Evolutionary conservation across 37 sponge, comb jelly and placozoan species (phyloP).

Genomic region (Diacarnus erythraeanus): DNA sequence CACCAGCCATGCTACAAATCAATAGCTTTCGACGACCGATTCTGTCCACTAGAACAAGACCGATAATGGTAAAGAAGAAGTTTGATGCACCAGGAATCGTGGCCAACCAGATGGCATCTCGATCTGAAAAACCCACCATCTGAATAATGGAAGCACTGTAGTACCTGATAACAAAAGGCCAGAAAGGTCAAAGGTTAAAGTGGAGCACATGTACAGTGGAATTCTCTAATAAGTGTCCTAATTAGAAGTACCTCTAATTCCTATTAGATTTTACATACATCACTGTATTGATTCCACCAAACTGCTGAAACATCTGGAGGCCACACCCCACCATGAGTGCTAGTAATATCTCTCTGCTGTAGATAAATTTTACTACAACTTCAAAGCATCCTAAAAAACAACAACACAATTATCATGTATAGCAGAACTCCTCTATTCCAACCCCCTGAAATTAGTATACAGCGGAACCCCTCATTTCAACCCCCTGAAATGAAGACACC

Average conservation of each 20-base stretch:
- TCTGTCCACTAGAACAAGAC: conserved; percentile 77
- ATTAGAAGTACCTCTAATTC: too few relatives aligned
- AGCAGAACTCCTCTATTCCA: too few relatives aligned
- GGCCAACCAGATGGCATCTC: conserved; percentile 82
- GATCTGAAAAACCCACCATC: conserved; percentile 80
- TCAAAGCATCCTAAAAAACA: conserved; percentile 19
- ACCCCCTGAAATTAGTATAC: too few relatives aligned
- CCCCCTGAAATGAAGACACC: too few relatives aligned
- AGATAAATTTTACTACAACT: conserved; percentile 31
- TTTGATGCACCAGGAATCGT: conserved; percentile 78
- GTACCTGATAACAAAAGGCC: conserved; percentile 55
- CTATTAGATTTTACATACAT: too few relatives aligned
- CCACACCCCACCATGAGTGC: conserved; percentile 90
- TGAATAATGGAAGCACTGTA: conserved; percentile 91
- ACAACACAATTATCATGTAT: too few relatives aligned
- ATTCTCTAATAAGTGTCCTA: too few relatives aligned
- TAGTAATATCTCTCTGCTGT: conserved; percentile 58
- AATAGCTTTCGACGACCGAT: conserved; percentile 82
- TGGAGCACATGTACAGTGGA: neutral
- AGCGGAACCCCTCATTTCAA: too few relatives aligned
- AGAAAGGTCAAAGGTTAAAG: neutral
- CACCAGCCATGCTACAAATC: conserved; percentile 63
- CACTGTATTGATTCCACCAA: conserved; percentile 91
- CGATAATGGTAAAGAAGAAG: conserved; percentile 79
- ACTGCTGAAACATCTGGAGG: conserved; percentile 90